A percentile compares a stretch with the other conserved stretches of the same genome.
Evolutionary conservation across 1,140 invertebrate species (phyloP).

Genomic region (Steinernema khuongi): DNA sequence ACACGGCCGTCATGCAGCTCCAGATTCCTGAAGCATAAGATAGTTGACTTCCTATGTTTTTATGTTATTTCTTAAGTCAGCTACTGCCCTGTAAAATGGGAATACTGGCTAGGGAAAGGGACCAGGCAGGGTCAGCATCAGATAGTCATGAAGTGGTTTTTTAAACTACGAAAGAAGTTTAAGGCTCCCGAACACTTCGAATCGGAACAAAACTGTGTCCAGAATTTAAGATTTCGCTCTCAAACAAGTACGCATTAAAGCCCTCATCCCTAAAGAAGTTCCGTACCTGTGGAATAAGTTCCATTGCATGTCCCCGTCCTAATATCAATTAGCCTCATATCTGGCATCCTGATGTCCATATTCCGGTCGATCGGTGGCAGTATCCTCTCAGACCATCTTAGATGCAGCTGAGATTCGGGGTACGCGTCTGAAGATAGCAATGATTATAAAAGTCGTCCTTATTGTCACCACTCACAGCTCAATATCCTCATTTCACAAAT

Average conservation of each 20-base stretch:
- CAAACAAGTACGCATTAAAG: no score
- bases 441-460: no score
- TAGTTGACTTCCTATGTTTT: no score
- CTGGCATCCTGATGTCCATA: constrained; percentile 53
- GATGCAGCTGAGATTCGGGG: constrained; percentile 51
- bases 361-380: constrained; percentile 55
- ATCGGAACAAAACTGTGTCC: no score
- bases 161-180: neutral
- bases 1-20: constrained; percentile 55
- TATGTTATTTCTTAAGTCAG: no score
- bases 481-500: constrained; percentile 51
- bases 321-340: constrained; percentile 52
- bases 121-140: no score
- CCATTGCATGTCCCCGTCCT: constrained; percentile 53
- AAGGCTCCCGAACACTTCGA: no score
- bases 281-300: constrained; percentile 55
- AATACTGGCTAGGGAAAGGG: no score
- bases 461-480: constrained; percentile 42
- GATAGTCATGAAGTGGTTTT: no score
- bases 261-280: no score
- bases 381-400: constrained; percentile 49
- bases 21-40: constrained; percentile 48
- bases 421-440: constrained; percentile 46
- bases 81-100: no score
- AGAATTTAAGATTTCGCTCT: no score